Conservation (phyloP, 1,140 invertebrate genomes). For the Lordiphosa stackelbergi region DNA sequence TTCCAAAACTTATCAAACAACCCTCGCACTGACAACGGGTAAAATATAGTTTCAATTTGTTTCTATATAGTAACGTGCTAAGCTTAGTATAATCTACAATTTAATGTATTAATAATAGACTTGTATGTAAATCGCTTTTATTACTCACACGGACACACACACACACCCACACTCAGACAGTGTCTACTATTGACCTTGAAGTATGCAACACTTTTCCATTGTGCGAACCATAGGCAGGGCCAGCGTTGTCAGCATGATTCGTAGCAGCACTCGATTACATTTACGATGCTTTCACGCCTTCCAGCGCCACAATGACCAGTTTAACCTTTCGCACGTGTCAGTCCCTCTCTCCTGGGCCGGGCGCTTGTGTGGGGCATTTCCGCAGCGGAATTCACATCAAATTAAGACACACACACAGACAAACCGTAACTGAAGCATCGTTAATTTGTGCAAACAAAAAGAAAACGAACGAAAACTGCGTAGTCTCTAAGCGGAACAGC, state of each 20-base stretch:
- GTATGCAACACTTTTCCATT: slow-evolving; percentile 66
- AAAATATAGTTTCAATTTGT: too few relatives aligned
- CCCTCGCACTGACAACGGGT: too few relatives aligned
- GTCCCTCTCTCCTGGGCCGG: slow-evolving; percentile 16
- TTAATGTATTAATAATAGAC: too few relatives aligned
- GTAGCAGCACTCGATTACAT: slow-evolving; percentile 35
- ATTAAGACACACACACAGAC: slow-evolving; percentile 52
- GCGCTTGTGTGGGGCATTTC: slow-evolving; percentile 54
- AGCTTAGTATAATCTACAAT: too few relatives aligned
- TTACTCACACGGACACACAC: slow-evolving; percentile 2
- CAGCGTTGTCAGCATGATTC: slow-evolving; percentile 52
- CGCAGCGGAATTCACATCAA: slow-evolving; percentile 71
- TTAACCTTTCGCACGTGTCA: slow-evolving; percentile 67
- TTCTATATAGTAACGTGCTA: too few relatives aligned
- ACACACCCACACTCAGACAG: slow-evolving; percentile 4
- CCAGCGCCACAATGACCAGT: slow-evolving; percentile 53
- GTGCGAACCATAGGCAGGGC: slow-evolving; percentile 11
- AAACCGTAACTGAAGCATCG: slow-evolving; percentile 55
- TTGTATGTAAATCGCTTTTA: slow-evolving; percentile 4
- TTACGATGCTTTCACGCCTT: slow-evolving; percentile 55
- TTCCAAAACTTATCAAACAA: too few relatives aligned
- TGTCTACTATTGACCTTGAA: slow-evolving; percentile 56
- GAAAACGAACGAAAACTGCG: slow-evolving; percentile 13
- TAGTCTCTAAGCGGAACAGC: slow-evolving; percentile 9
- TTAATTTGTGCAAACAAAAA: slow-evolving; percentile 72